phyloP scores from a whole-genome alignment of 2,113 vertebrate species.

The Onychorhynchus coronatus region DNA sequence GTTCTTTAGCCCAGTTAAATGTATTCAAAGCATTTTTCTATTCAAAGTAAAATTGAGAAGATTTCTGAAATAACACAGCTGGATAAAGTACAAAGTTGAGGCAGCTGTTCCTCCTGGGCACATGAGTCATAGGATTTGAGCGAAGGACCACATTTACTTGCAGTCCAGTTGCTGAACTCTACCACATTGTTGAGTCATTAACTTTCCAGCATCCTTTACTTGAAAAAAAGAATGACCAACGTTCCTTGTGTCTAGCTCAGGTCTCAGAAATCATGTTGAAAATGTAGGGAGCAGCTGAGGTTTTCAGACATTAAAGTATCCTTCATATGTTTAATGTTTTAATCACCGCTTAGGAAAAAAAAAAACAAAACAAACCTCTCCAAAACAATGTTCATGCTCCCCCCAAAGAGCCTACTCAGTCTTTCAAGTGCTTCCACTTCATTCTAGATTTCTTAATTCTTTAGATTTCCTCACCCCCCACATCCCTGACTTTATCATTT shows the following conservation, averaged over 20 bases:
- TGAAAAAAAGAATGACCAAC: neutral
- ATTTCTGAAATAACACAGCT: neutral
- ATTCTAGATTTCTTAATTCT: neutral
- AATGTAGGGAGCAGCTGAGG: neutral
- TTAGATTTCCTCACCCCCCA: neutral
- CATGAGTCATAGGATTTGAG: neutral
- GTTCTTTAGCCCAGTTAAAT: neutral
- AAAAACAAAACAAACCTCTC: fast-evolving
- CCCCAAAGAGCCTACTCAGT: neutral
- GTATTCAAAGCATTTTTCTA: neutral
- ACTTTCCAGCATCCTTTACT: neutral
- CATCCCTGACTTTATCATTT: neutral
- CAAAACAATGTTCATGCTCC: neutral
- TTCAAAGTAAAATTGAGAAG: neutral
- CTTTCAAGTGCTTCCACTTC: neutral
- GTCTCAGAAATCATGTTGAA: neutral
- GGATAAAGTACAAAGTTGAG: neutral
- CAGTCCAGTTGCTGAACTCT: neutral
- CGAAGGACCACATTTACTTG: neutral
- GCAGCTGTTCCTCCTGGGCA: neutral
- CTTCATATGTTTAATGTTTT: neutral
- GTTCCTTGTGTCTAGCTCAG: neutral
- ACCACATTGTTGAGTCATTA: neutral
- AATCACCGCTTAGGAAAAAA: neutral
- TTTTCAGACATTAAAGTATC: neutral